A percentile compares a stretch with the other conserved stretches of the same genome.
These are phyloP conservation scores for Calosoma granatense DNA, from an alignment of 1,140 invertebrate genomes.

Conservation along the genomic window DNA sequence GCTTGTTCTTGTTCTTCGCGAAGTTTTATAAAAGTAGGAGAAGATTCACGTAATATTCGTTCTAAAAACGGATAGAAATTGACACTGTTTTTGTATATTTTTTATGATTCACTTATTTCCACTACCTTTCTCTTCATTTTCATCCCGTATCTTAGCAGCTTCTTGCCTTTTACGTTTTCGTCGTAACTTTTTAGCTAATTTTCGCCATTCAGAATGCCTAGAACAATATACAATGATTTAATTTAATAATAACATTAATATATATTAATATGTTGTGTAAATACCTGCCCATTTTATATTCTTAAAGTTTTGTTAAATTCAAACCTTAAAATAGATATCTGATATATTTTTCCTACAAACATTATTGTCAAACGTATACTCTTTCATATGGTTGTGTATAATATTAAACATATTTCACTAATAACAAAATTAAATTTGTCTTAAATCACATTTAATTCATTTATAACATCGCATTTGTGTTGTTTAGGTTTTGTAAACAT, in stretches of 20 bases:
- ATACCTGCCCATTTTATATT: neutral
- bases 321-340: too few species aligned
- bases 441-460: too few species aligned
- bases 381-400: too few species aligned
- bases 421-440: too few species aligned
- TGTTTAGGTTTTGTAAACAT: too few species aligned
- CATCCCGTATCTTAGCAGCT: conserved; percentile 30
- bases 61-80: conserved; percentile 23
- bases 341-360: too few species aligned
- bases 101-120: neutral
- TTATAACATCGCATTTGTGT: too few species aligned
- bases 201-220: conserved; percentile 36
- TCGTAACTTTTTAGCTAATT: conserved; percentile 36
- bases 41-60: conserved; percentile 21
- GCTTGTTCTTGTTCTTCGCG: conserved; percentile 24
- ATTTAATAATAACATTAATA: neutral
- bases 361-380: too few species aligned
- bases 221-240: conserved; percentile 11
- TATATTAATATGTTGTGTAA: conserved; percentile 1
- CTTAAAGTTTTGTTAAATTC: too few species aligned
- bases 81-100: neutral
- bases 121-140: conserved; percentile 24
- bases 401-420: too few species aligned
- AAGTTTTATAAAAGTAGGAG: conserved; percentile 30
- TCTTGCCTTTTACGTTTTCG: conserved; percentile 33